Evolutionary conservation across 37 sponge, comb jelly and placozoan species (phyloP).

Genomic region (Spongilla lacustris): DNA sequence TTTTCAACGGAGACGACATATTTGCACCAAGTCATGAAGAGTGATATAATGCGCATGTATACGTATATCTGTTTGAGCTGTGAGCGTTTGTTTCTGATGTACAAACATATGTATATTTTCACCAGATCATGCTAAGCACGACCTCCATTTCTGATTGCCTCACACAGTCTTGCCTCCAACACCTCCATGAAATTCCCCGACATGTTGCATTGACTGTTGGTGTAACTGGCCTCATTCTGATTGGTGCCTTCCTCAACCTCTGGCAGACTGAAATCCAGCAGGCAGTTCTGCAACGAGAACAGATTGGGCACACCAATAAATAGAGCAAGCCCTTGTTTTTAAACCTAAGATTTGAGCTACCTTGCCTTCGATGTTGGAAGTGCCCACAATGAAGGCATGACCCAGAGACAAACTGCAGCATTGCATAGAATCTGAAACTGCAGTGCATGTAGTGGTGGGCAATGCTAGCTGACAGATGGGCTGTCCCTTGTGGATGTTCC

Average conservation of each 20-base stretch:
- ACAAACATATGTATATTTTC: conserved; percentile 4
- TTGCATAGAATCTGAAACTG: not conserved
- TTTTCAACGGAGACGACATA: conserved; percentile 64
- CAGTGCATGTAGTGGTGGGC: not conserved
- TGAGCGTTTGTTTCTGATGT: not conserved
- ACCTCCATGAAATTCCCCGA: not conserved
- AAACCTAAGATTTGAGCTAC: no score
- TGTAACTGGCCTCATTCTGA: no score
- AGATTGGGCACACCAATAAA: not conserved
- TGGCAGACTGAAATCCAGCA: no score
- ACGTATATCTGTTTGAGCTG: no score
- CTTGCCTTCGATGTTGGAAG: no score
- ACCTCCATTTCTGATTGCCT: conserved; percentile 16
- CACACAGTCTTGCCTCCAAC: not conserved
- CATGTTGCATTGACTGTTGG: no score
- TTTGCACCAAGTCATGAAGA: conserved; percentile 58
- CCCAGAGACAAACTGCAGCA: no score
- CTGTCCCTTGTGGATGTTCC: conserved; percentile 20
- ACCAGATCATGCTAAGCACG: not conserved
- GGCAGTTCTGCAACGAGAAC: not conserved
- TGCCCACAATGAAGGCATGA: no score
- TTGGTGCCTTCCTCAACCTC: no score
- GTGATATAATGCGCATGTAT: not conserved
- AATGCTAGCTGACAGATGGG: conserved; percentile 12
- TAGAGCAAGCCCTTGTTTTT: no score